Conservation (phyloP, 2,797 vertebrate genomes). For the Naso thynnoides region DNA sequence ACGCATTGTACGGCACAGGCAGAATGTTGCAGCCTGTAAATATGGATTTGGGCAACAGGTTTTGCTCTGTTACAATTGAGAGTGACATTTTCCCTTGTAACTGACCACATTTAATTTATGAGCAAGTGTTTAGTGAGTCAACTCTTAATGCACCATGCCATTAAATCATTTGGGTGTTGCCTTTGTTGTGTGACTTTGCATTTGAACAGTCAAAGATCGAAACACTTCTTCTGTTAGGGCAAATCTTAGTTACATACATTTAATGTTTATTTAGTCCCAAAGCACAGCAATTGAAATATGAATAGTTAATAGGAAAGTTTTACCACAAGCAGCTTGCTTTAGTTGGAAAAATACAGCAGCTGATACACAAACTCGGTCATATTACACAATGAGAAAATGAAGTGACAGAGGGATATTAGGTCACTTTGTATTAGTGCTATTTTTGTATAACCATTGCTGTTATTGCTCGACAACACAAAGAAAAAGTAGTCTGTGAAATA, state of each 20-base stretch:
- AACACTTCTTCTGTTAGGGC: slow-evolving; percentile 40
- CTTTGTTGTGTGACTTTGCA: slow-evolving; percentile 44
- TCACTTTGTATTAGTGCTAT: slow-evolving; percentile 2
- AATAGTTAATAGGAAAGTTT: slow-evolving; percentile 41
- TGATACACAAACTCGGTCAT: not conserved
- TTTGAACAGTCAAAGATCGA: slow-evolving; percentile 35
- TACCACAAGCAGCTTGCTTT: slow-evolving; percentile 5
- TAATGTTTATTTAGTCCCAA: slow-evolving; percentile 39
- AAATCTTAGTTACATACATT: slow-evolving; percentile 32
- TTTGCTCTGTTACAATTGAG: slow-evolving; percentile 42
- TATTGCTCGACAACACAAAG: not conserved
- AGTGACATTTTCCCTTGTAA: slow-evolving; percentile 50
- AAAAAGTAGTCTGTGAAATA: not conserved
- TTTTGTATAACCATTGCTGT: not conserved
- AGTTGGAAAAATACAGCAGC: slow-evolving; percentile 44
- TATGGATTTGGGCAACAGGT: slow-evolving; percentile 10
- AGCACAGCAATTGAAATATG: slow-evolving; percentile 26
- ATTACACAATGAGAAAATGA: not conserved
- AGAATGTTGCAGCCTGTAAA: slow-evolving; percentile 56
- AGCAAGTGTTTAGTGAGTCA: slow-evolving; percentile 57
- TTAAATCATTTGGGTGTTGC: slow-evolving; percentile 43
- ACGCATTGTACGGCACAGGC: slow-evolving; percentile 32
- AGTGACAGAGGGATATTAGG: not conserved
- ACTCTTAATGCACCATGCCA: slow-evolving; percentile 29
- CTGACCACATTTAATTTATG: slow-evolving; percentile 49